phyloP scores from a whole-genome alignment of 2,797 vertebrate species.

The Oophaga sylvatica region DNA sequence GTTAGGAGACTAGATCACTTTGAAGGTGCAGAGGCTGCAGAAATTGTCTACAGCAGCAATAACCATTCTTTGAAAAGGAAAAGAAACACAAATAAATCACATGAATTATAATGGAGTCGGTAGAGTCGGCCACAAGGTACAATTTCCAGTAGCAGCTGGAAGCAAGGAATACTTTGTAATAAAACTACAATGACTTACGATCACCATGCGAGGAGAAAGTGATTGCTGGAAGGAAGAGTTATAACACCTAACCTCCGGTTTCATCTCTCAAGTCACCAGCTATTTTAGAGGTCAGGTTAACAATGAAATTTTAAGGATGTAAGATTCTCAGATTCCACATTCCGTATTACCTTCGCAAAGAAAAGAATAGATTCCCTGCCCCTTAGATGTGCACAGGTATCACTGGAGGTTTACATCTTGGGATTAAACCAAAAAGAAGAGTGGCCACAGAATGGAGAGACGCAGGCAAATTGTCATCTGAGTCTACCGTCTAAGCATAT shows the following conservation, averaged over 20 bases:
- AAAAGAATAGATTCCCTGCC: background rate
- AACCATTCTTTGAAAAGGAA: background rate
- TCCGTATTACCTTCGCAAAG: background rate
- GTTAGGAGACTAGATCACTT: background rate
- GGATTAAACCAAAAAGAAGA: no score
- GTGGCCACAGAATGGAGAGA: background rate
- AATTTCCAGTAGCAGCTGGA: constrained; percentile 18
- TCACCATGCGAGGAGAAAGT: background rate
- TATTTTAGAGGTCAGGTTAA: constrained; percentile 19
- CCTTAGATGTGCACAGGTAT: background rate
- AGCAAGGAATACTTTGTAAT: constrained; percentile 22
- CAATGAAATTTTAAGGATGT: constrained; percentile 30
- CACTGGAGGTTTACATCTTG: background rate
- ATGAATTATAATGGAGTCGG: background rate
- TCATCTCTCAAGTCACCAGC: constrained; percentile 26
- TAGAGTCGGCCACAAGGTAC: constrained; percentile 1
- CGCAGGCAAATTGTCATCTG: background rate
- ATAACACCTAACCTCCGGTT: constrained; percentile 25
- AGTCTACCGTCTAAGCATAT: no score
- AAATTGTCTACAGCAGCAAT: background rate
- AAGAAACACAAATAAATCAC: constrained; percentile 18
- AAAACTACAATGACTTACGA: constrained; percentile 22
- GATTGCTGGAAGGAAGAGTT: constrained; percentile 33
- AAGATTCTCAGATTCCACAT: background rate
- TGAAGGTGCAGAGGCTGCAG: background rate